phyloP scores from a whole-genome alignment of 1,140 invertebrate genomes.

The Charaxes varanes region DNA sequence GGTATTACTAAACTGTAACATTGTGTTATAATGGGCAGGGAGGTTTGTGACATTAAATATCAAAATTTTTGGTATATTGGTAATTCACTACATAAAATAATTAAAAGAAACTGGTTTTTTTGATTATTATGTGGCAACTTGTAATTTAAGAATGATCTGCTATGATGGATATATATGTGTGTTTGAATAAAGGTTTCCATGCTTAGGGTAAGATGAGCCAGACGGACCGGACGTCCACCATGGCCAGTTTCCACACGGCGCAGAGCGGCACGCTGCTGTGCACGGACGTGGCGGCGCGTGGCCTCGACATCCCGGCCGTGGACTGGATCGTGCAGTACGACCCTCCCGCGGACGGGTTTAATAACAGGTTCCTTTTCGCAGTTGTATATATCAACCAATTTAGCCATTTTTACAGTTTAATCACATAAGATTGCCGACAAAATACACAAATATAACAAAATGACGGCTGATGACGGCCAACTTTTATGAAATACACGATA shows the following conservation, averaged over 20 bases:
- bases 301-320: conserved; percentile 94
- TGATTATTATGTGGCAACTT: no score
- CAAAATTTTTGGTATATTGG: no score
- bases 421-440: conserved; percentile 68
- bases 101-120: no score
- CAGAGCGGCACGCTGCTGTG: conserved; percentile 90
- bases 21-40: no score
- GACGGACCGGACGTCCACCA: conserved; percentile 84
- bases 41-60: no score
- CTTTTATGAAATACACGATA: conserved; percentile 66
- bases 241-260: conserved; percentile 77
- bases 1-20: no score
- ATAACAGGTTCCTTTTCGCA: conserved; percentile 79
- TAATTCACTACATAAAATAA: no score
- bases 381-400: conserved; percentile 86
- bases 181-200: no score
- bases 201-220: conserved; percentile 90
- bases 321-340: conserved; percentile 99
- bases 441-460: conserved; percentile 70
- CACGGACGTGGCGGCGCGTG: conserved; percentile 96
- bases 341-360: conserved; percentile 93
- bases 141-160: no score
- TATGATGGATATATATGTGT: no score
- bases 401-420: conserved; percentile 79
- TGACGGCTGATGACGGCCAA: conserved; percentile 65